A percentile compares a stretch with the other conserved stretches of the same genome.
phyloP scores from a whole-genome alignment of 2,888 invertebrate species.

The Bombylius discolor region DNA sequence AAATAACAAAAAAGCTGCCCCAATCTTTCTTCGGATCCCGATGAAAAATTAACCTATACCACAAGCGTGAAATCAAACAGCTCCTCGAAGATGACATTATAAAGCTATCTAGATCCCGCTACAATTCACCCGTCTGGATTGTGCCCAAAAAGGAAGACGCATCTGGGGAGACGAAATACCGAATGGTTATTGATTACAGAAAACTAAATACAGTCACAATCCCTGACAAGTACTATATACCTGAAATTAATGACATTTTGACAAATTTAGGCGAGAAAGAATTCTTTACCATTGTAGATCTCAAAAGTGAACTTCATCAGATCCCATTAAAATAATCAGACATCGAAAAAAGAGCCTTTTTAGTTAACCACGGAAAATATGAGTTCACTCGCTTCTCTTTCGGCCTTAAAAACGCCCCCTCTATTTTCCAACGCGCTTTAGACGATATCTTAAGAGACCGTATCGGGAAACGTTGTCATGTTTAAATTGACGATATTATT shows the following conservation, averaged over 20 bases:
- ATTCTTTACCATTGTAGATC: not conserved
- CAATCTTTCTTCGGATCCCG: not conserved
- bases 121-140: slow-evolving; percentile 12
- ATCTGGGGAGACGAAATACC: not conserved
- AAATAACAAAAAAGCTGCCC: too few species aligned
- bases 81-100: slow-evolving; percentile 2
- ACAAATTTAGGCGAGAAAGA: slow-evolving; percentile 4
- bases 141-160: not conserved
- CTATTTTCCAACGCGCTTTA: slow-evolving; percentile 7
- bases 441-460: slow-evolving; percentile 7
- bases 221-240: slow-evolving; percentile 3
- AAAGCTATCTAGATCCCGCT: slow-evolving; percentile 11
- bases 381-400: slow-evolving; percentile 8
- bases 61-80: not conserved
- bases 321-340: slow-evolving; percentile 7
- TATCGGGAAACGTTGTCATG: slow-evolving; percentile 7
- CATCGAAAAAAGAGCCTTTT: slow-evolving; percentile 5
- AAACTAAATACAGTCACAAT: not conserved
- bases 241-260: slow-evolving; percentile 6
- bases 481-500: not conserved
- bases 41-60: not conserved
- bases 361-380: slow-evolving; percentile 6
- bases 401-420: slow-evolving; percentile 8
- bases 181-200: slow-evolving; percentile 8
- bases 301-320: not conserved